Conservation (phyloP, 2,113 vertebrate genomes). For the Corythornis madagascariensis region DNA sequence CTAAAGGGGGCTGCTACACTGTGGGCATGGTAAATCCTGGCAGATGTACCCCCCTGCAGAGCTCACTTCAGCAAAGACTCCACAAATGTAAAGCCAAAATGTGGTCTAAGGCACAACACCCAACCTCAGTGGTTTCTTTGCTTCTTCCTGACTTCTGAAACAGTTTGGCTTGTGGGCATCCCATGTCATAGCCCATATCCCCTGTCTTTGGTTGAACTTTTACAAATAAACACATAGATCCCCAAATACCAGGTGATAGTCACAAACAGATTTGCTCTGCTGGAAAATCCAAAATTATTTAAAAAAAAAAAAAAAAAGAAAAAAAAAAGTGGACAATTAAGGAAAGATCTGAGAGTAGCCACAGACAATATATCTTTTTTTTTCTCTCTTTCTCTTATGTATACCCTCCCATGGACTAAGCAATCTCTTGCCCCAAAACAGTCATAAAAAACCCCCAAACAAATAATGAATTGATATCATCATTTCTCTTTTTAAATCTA, state of each 20-base stretch:
- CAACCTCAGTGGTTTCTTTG: neutral
- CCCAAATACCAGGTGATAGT: neutral
- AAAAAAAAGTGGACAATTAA: neutral
- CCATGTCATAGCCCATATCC: neutral
- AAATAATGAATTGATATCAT: neutral
- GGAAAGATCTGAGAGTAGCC: neutral
- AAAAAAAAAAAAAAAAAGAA: neutral
- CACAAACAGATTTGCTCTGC: neutral
- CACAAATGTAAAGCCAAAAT: neutral
- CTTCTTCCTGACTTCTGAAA: neutral
- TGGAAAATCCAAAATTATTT: neutral
- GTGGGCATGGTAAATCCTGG: neutral
- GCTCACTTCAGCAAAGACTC: neutral
- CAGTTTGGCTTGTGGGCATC: neutral
- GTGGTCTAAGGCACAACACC: neutral
- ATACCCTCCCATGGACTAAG: neutral
- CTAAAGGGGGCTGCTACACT: neutral
- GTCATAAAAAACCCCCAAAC: neutral
- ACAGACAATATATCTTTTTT: neutral
- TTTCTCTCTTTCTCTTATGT: neutral
- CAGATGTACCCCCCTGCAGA: neutral
- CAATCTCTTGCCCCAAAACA: neutral
- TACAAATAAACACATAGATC: neutral
- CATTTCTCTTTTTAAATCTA: slow-evolving; percentile 9
- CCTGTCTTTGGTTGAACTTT: neutral